Base-by-base conservation (phyloP, 2,888 invertebrate species). In the Caenorhabditis drosophilae region DNA sequence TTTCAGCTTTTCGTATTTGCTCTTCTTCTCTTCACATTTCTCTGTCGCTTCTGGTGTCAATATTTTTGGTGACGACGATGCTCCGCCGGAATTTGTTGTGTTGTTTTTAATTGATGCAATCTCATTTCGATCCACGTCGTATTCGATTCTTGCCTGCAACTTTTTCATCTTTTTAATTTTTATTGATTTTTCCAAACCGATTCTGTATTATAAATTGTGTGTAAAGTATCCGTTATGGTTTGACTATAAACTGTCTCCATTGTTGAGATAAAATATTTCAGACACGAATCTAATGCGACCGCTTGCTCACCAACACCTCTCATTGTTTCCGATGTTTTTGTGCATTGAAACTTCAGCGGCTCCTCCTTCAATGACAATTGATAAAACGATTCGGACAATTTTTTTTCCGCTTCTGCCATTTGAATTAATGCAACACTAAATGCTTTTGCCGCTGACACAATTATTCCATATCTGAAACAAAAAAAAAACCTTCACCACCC, bases 61-160 rank as follows among this genome's bases (percentile, higher is more conserved):
- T 20, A 7, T 47, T 34, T 47, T 35, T 35, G 52, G 55, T 11
- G 58, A 52, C n/a, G n/a, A n/a, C n/a, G n/a, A n/a, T n/a, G n/a
- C n/a, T n/a, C n/a, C n/a, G n/a, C n/a, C n/a, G n/a, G n/a, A n/a
- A n/a, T n/a, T n/a, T n/a, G n/a, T n/a, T n/a, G n/a, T n/a, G n/a
- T n/a, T n/a, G 22, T 56, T 56, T 1, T 44, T 11, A 26, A 48
- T 47, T 1, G 60, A 88, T 85, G 95, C 94, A 81, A 95, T 86
- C 86, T 97, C 97, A 84, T 91, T 90, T 84, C 96, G 90, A 86
- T 96, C 95, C 46, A 97, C 97, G 88, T 98, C 97, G 85, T 92
- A 97, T 85, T 97, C 96, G 85, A 97, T 90, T 85, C 94, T 84
- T 16, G 78, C 76, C 72, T 73, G 59, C 20, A 42, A 42, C 16